Percentiles rank a stretch among this genome's conserved stretches.
phyloP scores from a whole-genome alignment of 2,888 invertebrate genomes.

The Pollenia labialis region DNA sequence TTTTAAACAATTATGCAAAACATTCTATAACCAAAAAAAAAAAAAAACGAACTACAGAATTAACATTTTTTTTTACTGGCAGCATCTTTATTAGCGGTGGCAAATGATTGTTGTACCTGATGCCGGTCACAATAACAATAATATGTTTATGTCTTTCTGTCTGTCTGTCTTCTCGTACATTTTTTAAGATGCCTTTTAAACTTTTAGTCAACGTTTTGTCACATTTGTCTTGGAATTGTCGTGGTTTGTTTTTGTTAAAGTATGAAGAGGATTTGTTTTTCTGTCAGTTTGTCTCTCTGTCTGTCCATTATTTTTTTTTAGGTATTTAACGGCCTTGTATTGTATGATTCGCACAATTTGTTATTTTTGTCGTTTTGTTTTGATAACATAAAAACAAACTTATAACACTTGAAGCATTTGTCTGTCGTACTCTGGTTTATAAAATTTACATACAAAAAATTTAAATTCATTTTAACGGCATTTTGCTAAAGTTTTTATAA shows the following conservation, averaged over 20 bases:
- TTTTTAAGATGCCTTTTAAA: conserved; percentile 19
- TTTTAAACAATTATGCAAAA: conserved; percentile 25
- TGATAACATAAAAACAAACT: conserved; percentile 15
- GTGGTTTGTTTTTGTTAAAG: conserved; percentile 49
- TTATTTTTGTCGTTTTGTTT: conserved; percentile 48
- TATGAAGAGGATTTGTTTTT: conserved; percentile 52
- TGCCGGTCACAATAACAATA: conserved; percentile 49
- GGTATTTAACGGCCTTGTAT: conserved; percentile 60
- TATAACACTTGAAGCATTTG: conserved; percentile 34
- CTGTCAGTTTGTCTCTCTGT: background rate
- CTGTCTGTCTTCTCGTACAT: background rate
- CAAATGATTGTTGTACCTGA: conserved; percentile 35
- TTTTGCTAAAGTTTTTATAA: conserved; percentile 24
- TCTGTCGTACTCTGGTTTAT: background rate
- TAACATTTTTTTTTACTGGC: conserved; percentile 7
- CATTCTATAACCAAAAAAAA: conserved; percentile 36
- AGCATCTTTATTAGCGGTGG: conserved; percentile 61
- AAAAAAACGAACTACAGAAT: conserved; percentile 18
- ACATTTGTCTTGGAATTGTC: conserved; percentile 54
- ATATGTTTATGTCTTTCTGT: conserved; percentile 9
- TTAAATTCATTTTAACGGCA: conserved; percentile 50
- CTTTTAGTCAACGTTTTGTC: conserved; percentile 66
- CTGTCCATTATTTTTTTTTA: conserved; percentile 17
- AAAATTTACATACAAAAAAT: conserved; percentile 29
- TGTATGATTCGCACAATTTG: conserved; percentile 61